These are phyloP conservation scores for Meteorus cinctellus DNA, from an alignment of 2,888 invertebrate genomes.

Conservation along the genomic window DNA sequence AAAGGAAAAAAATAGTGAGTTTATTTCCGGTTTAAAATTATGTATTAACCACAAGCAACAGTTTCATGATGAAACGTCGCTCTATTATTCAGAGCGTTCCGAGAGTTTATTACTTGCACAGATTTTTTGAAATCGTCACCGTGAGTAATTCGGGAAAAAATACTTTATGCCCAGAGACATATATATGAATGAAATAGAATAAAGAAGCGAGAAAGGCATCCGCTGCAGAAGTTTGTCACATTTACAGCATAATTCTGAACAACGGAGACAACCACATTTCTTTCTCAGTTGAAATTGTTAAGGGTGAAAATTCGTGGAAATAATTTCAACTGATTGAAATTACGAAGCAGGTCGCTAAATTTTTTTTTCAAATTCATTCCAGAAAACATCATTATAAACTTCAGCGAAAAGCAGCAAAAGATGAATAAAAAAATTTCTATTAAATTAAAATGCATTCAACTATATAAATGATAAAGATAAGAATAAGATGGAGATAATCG, in stretches of 20 bases:
- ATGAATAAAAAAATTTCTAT: background rate
- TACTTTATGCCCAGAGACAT: background rate
- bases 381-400: background rate
- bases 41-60: background rate
- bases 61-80: conserved; percentile 1
- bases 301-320: conserved; percentile 5
- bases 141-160: background rate
- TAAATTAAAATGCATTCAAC: background rate
- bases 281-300: conserved; percentile 22
- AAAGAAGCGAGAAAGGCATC: conserved; percentile 15
- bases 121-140: background rate
- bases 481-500: background rate
- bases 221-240: conserved; percentile 21
- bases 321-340: conserved; percentile 32
- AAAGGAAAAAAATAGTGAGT: background rate
- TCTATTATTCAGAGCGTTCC: background rate
- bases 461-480: background rate
- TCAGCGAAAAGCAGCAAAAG: background rate
- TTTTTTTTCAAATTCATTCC: background rate
- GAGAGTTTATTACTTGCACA: background rate
- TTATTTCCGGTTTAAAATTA: background rate
- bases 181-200: background rate
- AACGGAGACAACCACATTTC: conserved; percentile 1
- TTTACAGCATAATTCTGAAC: background rate
- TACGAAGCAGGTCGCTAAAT: conserved; percentile 27